Conservation (phyloP, 1,140 invertebrate species). For the Musca domestica region DNA sequence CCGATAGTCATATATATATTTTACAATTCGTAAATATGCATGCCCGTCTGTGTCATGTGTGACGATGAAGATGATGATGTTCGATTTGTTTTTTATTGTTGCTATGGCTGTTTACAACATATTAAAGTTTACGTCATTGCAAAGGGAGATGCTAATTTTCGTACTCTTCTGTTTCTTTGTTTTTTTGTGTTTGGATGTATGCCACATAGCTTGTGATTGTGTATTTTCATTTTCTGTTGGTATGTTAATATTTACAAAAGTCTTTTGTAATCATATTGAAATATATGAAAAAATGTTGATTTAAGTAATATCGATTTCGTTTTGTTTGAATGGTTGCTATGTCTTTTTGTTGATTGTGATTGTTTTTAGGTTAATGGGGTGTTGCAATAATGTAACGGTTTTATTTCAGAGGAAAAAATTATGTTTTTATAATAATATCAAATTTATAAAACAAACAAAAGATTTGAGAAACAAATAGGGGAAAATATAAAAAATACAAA, state of each 20-base stretch:
- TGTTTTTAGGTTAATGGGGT: slow-evolving; percentile 8
- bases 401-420: no score
- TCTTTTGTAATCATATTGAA: slow-evolving; percentile 9
- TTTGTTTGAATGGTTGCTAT: background rate
- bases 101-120: no score
- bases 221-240: background rate
- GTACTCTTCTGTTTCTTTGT: background rate
- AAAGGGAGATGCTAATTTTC: slow-evolving; percentile 4
- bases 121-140: background rate
- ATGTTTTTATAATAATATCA: no score
- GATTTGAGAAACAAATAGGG: no score
- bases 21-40: no score
- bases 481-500: no score
- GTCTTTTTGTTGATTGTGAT: background rate
- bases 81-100: background rate
- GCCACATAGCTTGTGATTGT: background rate
- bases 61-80: background rate
- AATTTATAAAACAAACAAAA: no score
- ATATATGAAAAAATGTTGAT: background rate
- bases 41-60: background rate
- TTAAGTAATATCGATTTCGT: background rate
- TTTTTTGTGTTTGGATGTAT: background rate
- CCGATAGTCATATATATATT: no score
- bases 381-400: background rate
- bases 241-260: background rate